Conservation (phyloP, 2,888 invertebrate genomes). For the Drosophila percnosoma region DNA sequence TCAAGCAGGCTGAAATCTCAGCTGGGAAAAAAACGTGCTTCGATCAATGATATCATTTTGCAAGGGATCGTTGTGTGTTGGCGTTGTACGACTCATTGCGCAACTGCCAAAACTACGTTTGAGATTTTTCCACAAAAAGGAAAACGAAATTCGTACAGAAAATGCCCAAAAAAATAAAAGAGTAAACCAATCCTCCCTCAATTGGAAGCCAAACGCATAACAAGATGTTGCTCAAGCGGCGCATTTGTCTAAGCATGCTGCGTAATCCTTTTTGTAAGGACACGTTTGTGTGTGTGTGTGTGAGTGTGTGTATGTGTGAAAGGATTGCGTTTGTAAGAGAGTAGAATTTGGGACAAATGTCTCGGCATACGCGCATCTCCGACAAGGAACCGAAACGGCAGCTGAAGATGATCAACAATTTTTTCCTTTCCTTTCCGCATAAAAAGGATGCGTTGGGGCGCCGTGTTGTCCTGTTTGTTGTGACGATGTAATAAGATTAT, state of each 20-base stretch:
- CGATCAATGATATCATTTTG: constrained; percentile 63
- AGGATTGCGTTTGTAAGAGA: constrained; percentile 67
- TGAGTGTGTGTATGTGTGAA: constrained; percentile 47
- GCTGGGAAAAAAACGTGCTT: constrained; percentile 36
- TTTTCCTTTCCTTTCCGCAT: constrained; percentile 16
- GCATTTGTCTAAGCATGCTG: constrained; percentile 71
- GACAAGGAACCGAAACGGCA: constrained; percentile 59
- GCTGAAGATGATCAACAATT: constrained; percentile 71
- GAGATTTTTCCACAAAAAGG: constrained; percentile 46
- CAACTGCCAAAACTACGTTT: constrained; percentile 69
- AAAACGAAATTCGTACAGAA: constrained; percentile 54
- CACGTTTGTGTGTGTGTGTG: constrained; percentile 67
- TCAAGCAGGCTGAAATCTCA: constrained; percentile 28
- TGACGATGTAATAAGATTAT: constrained; percentile 79
- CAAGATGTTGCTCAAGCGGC: constrained; percentile 70
- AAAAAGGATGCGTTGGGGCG: constrained; percentile 54
- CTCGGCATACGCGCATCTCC: constrained; percentile 74
- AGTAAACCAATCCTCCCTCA: constrained; percentile 78
- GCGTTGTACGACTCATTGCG: constrained; percentile 75
- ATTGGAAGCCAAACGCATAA: constrained; percentile 68
- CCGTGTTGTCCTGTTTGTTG: constrained; percentile 62
- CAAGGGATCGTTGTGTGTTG: constrained; percentile 64
- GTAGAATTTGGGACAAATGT: constrained; percentile 76
- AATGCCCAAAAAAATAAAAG: constrained; percentile 42
- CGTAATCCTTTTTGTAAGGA: constrained; percentile 83